Evolutionary conservation across 2,113 vertebrate genomes (phyloP).

Genomic region (Notothenia coriiceps): DNA sequence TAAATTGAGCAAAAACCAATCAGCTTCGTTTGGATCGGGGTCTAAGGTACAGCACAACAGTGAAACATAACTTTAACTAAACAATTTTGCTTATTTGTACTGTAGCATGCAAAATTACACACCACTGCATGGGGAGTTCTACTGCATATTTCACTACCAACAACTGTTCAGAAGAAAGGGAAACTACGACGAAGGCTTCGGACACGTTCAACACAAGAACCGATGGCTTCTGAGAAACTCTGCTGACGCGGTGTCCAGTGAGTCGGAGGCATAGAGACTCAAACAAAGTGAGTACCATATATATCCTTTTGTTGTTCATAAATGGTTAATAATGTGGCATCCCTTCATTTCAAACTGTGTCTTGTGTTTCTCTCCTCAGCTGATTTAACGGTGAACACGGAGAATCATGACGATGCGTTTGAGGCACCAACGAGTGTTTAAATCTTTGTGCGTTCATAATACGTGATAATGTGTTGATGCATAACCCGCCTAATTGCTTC

Average conservation of each 20-base stretch:
- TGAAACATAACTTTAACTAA: constrained; percentile 8
- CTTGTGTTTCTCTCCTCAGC: constrained; percentile 44
- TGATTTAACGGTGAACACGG: constrained; percentile 18
- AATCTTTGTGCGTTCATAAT: too few species aligned
- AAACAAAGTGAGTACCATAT: constrained; percentile 33
- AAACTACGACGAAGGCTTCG: constrained; percentile 85
- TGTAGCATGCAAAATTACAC: constrained; percentile 80
- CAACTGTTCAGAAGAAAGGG: constrained; percentile 84
- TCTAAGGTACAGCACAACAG: too few species aligned
- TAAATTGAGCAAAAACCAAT: background rate
- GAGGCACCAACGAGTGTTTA: constrained; percentile 1
- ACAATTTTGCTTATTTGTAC: constrained; percentile 55
- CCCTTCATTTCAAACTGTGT: background rate
- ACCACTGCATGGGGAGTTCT: constrained; percentile 81
- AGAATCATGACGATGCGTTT: constrained; percentile 12
- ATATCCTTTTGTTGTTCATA: too few species aligned
- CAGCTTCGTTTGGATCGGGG: too few species aligned
- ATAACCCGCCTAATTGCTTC: too few species aligned
- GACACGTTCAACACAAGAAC: constrained; percentile 81
- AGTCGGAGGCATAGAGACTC: constrained; percentile 56
- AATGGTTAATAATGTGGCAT: too few species aligned
- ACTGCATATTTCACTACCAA: constrained; percentile 87
- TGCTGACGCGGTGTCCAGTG: background rate
- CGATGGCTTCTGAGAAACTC: constrained; percentile 70
- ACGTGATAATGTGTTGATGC: too few species aligned